Percentiles rank a stretch among this genome's conserved stretches.
phyloP scores from a whole-genome alignment of 1,140 invertebrate genomes.

The Bombus picipes region DNA sequence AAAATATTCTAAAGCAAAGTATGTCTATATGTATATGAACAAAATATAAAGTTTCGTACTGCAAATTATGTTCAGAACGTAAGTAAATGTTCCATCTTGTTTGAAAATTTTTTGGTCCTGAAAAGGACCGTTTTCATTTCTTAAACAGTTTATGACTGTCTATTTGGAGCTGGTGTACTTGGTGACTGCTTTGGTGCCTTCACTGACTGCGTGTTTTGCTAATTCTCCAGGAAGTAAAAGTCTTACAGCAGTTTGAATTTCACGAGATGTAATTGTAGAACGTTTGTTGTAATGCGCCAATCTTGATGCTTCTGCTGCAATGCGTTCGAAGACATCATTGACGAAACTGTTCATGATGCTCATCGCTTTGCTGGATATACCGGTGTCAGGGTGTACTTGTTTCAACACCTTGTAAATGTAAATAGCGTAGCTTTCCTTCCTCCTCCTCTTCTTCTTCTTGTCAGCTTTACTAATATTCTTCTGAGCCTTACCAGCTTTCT shows the following conservation, averaged over 20 bases:
- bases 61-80: not conserved
- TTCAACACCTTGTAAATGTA: slow-evolving; percentile 90
- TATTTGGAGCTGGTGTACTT: slow-evolving; percentile 84
- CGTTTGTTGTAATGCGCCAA: slow-evolving; percentile 88
- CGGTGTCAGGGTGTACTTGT: slow-evolving; percentile 87
- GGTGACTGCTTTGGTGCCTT: slow-evolving; percentile 85
- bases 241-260: slow-evolving; percentile 78
- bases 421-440: slow-evolving; percentile 87
- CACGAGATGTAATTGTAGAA: slow-evolving; percentile 58
- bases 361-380: slow-evolving; percentile 86
- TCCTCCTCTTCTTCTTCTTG: slow-evolving; percentile 83
- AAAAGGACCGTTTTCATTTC: slow-evolving; percentile 69
- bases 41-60: not conserved
- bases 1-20: not conserved
- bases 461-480: slow-evolving; percentile 83
- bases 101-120: slow-evolving; percentile 66
- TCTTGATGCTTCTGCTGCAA: slow-evolving; percentile 87
- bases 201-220: slow-evolving; percentile 84
- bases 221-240: slow-evolving; percentile 85
- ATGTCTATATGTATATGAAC: not conserved
- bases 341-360: slow-evolving; percentile 87
- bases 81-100: not conserved
- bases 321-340: slow-evolving; percentile 87
- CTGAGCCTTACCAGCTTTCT: slow-evolving; percentile 83
- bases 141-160: slow-evolving; percentile 35